Base-by-base conservation (phyloP, 2,113 vertebrate genomes). In the Globicephala melas region DNA sequence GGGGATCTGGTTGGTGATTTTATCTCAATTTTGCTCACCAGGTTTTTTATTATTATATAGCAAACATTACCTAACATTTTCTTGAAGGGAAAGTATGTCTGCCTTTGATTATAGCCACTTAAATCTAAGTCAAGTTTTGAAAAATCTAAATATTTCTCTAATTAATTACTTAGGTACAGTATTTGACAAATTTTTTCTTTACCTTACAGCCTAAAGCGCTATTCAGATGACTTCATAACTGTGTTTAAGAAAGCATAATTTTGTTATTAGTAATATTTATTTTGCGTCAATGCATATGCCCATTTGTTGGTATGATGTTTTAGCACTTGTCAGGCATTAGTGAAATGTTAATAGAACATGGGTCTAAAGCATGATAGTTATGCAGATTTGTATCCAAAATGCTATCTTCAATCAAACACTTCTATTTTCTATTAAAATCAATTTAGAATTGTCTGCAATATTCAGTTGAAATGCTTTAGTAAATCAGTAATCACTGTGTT, bases 291-390 rank as follows among this genome's bases (percentile, higher is more conserved):
- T 80, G 80, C 79, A 83, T 17, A 26, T 63, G 55, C 26, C 6
- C 0, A 0, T 93, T 65, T 97, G 86, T 94, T 95, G 83, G 1
- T n/a, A n/a, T 60, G 36, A 58, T 44, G 38, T 82, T 90, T 81
- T 15, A n/a, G 65, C 25, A 1, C 55, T 95, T 89, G 86, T 85
- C 95, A 97, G 18, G 89, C 74, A 6, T 2, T 80, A 73, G 4
- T 65, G 3, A 20, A 84, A 53, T 96, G 8, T 94, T 97, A 90
- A 95, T 28, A 84, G 53, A 62, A 77, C 18, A 67, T 91, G 38
- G 23, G 3, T 15, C 9, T 3, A 90, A 73, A 33, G 15, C 26
- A 44, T 95, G 33, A 94, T 31, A 95, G 33, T 70, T 31, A 67
- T 77, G 17, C 31, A 87, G 21, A 71, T 82, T 55, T 97, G 44